A percentile compares a stretch with the other conserved stretches of the same genome.
phyloP scores from a whole-genome alignment of 2,113 vertebrate genomes.

The Chaetura pelagica region DNA sequence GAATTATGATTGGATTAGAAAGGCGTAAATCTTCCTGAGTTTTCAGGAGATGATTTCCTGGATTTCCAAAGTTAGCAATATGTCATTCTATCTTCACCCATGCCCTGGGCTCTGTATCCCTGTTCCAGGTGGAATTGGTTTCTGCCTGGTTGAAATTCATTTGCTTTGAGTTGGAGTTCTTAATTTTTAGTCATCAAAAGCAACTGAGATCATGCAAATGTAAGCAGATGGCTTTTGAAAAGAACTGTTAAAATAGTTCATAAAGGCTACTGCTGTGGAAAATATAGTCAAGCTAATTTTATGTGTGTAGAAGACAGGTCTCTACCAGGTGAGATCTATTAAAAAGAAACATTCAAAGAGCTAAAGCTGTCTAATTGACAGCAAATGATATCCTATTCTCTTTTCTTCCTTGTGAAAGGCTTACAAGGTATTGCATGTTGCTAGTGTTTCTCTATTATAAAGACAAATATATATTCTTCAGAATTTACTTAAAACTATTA shows the following conservation, averaged over 20 bases:
- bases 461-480: neutral
- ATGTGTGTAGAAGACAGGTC: neutral
- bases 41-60: slow-evolving; percentile 64
- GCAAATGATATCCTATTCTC: neutral
- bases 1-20: slow-evolving; percentile 69
- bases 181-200: slow-evolving; percentile 19
- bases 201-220: neutral
- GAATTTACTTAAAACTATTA: neutral
- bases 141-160: slow-evolving; percentile 22
- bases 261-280: neutral
- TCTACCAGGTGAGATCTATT: neutral
- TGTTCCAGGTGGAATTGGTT: slow-evolving; percentile 40
- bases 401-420: neutral
- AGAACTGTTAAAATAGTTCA: neutral
- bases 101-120: neutral
- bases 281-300: neutral
- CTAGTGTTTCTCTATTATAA: neutral
- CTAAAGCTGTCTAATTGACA: neutral
- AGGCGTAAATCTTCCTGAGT: slow-evolving; percentile 58
- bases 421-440: neutral
- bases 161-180: slow-evolving; percentile 11
- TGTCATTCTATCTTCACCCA: slow-evolving; percentile 47
- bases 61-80: slow-evolving; percentile 64
- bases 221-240: neutral
- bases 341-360: neutral